phyloP scores from a whole-genome alignment of 37 sponge, comb jelly and placozoan genomes.

The Spongilla lacustris region DNA sequence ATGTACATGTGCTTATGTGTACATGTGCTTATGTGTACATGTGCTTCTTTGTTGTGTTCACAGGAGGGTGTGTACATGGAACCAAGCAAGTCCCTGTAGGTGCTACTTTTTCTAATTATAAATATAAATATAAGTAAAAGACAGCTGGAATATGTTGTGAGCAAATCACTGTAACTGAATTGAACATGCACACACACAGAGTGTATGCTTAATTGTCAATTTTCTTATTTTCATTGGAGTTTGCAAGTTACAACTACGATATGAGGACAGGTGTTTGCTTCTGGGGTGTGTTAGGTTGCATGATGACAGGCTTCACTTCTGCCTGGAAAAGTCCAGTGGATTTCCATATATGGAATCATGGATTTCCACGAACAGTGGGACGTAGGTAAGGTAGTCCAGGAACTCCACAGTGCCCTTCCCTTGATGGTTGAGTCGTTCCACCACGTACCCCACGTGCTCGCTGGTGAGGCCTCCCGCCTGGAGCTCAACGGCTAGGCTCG shows the following conservation, averaged over 20 bases:
- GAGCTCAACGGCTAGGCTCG: conserved; percentile 80
- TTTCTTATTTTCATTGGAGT: not conserved
- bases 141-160: not conserved
- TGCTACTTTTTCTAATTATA: no score
- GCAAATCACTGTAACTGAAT: not conserved
- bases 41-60: not conserved
- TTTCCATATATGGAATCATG: conserved; percentile 85
- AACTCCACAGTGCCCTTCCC: conserved; percentile 79
- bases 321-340: conserved; percentile 83
- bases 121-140: no score
- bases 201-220: not conserved
- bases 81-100: not conserved
- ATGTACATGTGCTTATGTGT: not conserved
- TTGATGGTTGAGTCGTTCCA: conserved; percentile 76
- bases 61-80: conserved; percentile 1
- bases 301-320: conserved; percentile 34
- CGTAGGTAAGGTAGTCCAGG: conserved; percentile 89
- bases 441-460: conserved; percentile 84
- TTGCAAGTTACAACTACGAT: not conserved
- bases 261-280: not conserved
- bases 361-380: conserved; percentile 91
- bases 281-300: no score
- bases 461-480: conserved; percentile 78
- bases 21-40: not conserved
- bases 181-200: not conserved